Evolutionary conservation across 2,113 vertebrate species (phyloP).

Genomic region (Carollia perspicillata): DNA sequence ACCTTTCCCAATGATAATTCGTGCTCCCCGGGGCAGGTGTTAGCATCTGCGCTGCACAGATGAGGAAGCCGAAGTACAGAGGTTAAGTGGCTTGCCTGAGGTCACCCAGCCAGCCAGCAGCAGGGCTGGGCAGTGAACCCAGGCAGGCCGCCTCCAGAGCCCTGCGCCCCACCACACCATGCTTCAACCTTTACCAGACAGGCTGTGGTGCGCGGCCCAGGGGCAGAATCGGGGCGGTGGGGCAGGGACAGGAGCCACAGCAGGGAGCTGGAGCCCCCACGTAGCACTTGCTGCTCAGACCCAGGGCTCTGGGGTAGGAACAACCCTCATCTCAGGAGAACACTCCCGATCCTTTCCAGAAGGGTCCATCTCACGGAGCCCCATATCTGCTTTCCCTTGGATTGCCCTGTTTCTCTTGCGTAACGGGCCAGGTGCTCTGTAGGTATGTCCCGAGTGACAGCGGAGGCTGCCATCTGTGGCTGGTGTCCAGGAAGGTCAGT

Average conservation of each 20-base stretch:
- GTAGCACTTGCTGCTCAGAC: not conserved
- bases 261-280: too few relatives aligned
- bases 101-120: not conserved
- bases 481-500: not conserved
- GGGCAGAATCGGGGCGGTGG: not conserved
- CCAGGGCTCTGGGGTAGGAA: not conserved
- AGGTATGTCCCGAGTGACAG: not conserved
- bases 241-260: not conserved
- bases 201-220: accelerated
- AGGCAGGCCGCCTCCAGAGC: not conserved
- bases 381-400: not conserved
- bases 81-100: not conserved
- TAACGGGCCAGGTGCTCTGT: not conserved
- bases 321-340: not conserved
- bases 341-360: not conserved
- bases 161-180: not conserved
- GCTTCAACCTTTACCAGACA: too few relatives aligned
- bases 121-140: not conserved
- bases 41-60: not conserved
- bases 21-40: not conserved
- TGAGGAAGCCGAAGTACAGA: not conserved
- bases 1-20: not conserved
- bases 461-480: not conserved
- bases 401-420: not conserved
- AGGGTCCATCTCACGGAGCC: not conserved